Evolutionary conservation across 1,140 invertebrate genomes (phyloP).

Genomic region (Bathynomus jamesi): DNA sequence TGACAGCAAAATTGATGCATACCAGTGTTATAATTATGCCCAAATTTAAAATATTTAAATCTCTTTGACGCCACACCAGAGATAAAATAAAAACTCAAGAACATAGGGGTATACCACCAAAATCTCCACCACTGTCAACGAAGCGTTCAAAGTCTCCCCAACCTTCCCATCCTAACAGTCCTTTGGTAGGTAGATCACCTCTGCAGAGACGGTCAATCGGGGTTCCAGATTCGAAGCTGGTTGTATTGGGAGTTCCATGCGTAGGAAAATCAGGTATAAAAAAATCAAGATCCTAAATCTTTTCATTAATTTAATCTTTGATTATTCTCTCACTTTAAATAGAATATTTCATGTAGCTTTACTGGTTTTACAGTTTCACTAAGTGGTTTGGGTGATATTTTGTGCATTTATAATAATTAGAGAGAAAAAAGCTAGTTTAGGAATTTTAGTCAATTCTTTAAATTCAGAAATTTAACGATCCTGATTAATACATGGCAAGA

Average conservation of each 20-base stretch:
- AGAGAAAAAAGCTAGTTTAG: too few relatives aligned
- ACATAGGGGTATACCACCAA: background rate
- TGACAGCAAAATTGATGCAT: too few relatives aligned
- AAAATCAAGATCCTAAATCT: background rate
- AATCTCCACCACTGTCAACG: background rate
- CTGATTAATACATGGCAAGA: too few relatives aligned
- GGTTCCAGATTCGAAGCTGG: slow-evolving; percentile 7
- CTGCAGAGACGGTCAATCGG: background rate
- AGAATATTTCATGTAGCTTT: too few relatives aligned
- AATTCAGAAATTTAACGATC: too few relatives aligned
- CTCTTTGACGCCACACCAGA: background rate
- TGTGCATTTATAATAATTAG: too few relatives aligned
- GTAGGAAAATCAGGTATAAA: slow-evolving; percentile 22
- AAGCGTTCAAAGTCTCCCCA: slow-evolving; percentile 4
- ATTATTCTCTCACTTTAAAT: too few relatives aligned
- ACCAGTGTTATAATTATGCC: too few relatives aligned
- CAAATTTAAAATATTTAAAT: too few relatives aligned
- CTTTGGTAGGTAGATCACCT: slow-evolving; percentile 4
- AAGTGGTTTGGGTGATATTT: too few relatives aligned
- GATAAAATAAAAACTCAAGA: background rate
- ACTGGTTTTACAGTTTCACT: too few relatives aligned
- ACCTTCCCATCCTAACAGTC: background rate
- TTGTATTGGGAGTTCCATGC: slow-evolving; percentile 15
- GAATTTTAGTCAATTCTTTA: too few relatives aligned
- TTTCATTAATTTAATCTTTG: background rate